Evolutionary conservation across 2,888 invertebrate genomes (phyloP), one percentile per base, ranked within the genome.

Genomic region (Liopterus haemorrhoidalis): DNA sequence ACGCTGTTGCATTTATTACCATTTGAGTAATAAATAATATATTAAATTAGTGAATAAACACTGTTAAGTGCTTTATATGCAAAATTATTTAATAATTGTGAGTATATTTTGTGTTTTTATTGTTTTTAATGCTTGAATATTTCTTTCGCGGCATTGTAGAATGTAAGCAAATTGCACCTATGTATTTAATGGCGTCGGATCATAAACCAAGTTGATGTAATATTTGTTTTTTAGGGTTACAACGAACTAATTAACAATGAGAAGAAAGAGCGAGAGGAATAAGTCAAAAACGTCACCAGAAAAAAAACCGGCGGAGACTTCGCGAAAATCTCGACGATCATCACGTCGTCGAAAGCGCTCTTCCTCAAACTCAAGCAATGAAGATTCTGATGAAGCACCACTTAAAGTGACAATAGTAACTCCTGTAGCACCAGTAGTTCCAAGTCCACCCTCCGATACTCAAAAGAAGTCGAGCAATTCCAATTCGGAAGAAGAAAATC

Each of bases 211-310:
- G 31, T 22, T 16, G 36, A n/a, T n/a, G n/a, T n/a, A n/a, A n/a
- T 37, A 30, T 11, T 27, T 30, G 30, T 30, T 28, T 41, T 33
- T 25, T 24, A 39, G 19, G 38, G 38, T 39, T 32, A 39, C 16
- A 12, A 33, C 33, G 12, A 8, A 35, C 6, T 18, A 35, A n/a
- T n/a, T n/a, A n/a, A n/a, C 8, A 53, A 85, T 85, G 85, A 80
- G 85, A 65, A 82, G 85, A 56, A 84, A 84, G 70, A 85, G 76
- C 70, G 81, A 74, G 64, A 73, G 73, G 60, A 81, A 79, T 62
- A 81, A 82, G 64, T 66, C 76, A 5, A 81, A 81, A 63, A 65
- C 75, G 59, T 76, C 82, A 33, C 79, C 81, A 28, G 82, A 83
- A 51, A 78, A 78, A 60, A 75, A 76, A 49, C 64, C 67, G 53